Evolutionary conservation across 1,140 invertebrate genomes (phyloP).

Genomic region (Penaeus japonicus): DNA sequence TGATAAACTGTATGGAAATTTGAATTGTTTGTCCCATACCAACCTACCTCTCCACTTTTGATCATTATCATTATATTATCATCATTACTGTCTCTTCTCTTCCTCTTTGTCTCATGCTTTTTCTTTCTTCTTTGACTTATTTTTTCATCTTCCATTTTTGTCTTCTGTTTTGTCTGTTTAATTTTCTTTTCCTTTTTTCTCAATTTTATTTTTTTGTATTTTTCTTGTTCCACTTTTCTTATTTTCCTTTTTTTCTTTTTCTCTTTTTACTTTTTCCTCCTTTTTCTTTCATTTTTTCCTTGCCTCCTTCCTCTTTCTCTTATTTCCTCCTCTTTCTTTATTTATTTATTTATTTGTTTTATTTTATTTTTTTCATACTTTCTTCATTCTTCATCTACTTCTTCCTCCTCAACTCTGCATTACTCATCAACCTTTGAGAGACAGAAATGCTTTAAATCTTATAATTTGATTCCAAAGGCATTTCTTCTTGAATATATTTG

Average conservation of each 20-base stretch:
- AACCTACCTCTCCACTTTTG: background rate
- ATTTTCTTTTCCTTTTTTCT: too few species aligned
- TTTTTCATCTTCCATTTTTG: background rate
- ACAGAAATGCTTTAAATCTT: too few species aligned
- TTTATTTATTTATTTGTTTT: background rate
- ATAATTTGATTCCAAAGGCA: too few species aligned
- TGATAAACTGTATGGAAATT: too few species aligned
- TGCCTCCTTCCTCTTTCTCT: background rate
- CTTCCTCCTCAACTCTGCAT: background rate
- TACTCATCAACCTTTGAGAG: too few species aligned
- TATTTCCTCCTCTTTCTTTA: background rate
- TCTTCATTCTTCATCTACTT: background rate
- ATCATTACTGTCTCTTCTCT: background rate
- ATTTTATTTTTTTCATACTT: background rate
- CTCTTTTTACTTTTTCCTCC: too few species aligned
- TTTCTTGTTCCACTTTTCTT: too few species aligned
- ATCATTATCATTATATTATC: background rate
- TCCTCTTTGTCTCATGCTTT: background rate
- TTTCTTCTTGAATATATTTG: too few species aligned
- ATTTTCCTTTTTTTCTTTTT: too few species aligned
- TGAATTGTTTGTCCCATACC: too few species aligned
- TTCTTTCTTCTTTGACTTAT: too few species aligned
- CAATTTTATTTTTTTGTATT: background rate
- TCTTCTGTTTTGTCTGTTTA: background rate
- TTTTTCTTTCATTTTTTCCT: background rate